Base-by-base conservation (phyloP, 2,113 vertebrate genomes). In the Leiothrix lutea region DNA sequence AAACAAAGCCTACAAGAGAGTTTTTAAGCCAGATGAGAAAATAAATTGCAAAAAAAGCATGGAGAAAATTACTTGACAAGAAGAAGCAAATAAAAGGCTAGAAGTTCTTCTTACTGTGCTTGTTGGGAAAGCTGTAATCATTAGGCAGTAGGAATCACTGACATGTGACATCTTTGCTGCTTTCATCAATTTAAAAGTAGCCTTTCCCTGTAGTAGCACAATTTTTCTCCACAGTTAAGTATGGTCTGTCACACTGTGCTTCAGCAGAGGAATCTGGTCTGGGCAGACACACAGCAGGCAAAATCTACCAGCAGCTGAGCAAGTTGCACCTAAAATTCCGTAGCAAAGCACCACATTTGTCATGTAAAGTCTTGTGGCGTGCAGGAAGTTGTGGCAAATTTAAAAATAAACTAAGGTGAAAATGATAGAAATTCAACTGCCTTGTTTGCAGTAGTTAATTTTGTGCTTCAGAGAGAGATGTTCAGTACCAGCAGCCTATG, bases 61-160 rank as follows among this genome's bases (percentile, higher is more conserved):
- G 36, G 72, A 82, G 80, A 94, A 94, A 93, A 96, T 67, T 6
- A 38, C 33, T 95, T 0, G 0, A 60, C 64, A 84, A 81, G 44
- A 80, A 44, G 57, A 94, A 71, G 38, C 38, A 92, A 96, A 88
- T 93, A 44, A 93, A 88, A 75, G 53, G 18, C 51, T 93, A 7
- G 22, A 71, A 50, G 9, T 74, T 71, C 72, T 71, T 77, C 75
- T 67, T 45, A 51, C 82, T 80, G 65, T 86, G 75, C 25, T 33
- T 86, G 8, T 67, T 84, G 48, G 90, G 57, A 69, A 96, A 91
- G 58, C 66, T 96, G 2, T 93, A 93, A 88, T 92, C 45, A 56
- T 84, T 81, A 75, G 86, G 82, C 83, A 73, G 77, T 73, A 58
- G 77, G 62, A 92, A 66, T 77, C 57, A 48, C 60, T 60, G 80